Conservation (phyloP, 1,140 invertebrate genomes). For the Nasonia longicornis region DNA sequence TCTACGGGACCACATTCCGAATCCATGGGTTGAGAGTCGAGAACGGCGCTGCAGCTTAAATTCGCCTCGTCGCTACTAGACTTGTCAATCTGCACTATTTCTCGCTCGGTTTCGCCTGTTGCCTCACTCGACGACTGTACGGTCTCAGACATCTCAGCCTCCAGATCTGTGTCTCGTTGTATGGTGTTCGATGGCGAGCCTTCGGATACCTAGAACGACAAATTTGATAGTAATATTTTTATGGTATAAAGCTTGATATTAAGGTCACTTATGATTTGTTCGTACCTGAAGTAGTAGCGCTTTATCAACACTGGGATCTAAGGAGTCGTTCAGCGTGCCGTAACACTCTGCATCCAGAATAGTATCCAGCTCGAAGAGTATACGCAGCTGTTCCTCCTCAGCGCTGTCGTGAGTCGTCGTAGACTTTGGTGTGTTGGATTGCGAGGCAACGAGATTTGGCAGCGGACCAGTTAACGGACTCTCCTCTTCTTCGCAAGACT, state of each 20-base stretch:
- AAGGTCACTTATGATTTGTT: background rate
- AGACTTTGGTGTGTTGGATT: conserved; percentile 39
- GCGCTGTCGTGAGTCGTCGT: conserved; percentile 46
- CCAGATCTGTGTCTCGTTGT: conserved; percentile 38
- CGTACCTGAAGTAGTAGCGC: conserved; percentile 29
- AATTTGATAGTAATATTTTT: background rate
- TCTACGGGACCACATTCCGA: background rate
- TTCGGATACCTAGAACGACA: background rate
- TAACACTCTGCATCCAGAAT: conserved; percentile 65
- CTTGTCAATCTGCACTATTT: conserved; percentile 38
- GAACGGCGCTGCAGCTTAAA: background rate
- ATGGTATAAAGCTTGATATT: background rate
- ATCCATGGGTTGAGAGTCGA: conserved; percentile 9
- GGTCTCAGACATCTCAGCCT: conserved; percentile 35
- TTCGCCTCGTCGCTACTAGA: conserved; percentile 32
- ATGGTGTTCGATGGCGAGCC: conserved; percentile 17
- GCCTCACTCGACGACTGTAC: conserved; percentile 46
- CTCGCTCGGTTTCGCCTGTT: conserved; percentile 42
- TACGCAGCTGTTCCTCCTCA: conserved; percentile 64
- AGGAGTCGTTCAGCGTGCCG: conserved; percentile 55
- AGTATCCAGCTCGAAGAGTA: conserved; percentile 63
- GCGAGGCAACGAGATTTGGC: conserved; percentile 28
- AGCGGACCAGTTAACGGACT: conserved; percentile 55
- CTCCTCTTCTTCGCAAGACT: conserved; percentile 70
- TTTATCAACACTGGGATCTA: conserved; percentile 44